Evolutionary conservation across 2,888 invertebrate genomes (phyloP).

Genomic region (Pristionchus arcanus): DNA sequence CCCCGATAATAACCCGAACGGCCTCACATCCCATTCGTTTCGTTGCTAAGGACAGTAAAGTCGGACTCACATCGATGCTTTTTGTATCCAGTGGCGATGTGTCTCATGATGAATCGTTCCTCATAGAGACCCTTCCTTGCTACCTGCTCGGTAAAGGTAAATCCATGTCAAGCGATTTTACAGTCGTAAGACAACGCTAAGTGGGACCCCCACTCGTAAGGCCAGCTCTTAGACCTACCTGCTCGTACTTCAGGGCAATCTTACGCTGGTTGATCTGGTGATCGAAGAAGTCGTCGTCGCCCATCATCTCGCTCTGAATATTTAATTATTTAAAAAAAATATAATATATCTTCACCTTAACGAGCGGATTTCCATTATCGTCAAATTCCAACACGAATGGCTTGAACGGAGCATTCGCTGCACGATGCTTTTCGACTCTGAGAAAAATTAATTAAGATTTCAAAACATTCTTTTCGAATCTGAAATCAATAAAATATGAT

Average conservation of each 20-base stretch:
- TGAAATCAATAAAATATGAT: too few relatives aligned
- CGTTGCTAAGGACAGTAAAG: background rate
- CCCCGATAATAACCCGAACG: too few relatives aligned
- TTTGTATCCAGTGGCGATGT: conserved; percentile 13
- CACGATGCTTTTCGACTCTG: background rate
- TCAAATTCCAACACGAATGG: background rate
- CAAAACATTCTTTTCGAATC: too few relatives aligned
- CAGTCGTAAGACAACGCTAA: too few relatives aligned
- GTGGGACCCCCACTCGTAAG: too few relatives aligned
- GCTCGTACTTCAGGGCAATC: background rate
- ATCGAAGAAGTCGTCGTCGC: conserved; percentile 21
- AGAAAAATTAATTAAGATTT: background rate
- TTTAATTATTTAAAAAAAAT: background rate
- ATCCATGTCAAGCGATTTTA: too few relatives aligned
- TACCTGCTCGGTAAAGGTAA: background rate
- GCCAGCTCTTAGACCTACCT: too few relatives aligned
- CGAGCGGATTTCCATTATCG: background rate
- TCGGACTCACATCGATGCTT: background rate
- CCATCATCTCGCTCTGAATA: conserved; percentile 43
- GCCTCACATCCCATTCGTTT: too few relatives aligned
- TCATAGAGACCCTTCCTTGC: background rate
- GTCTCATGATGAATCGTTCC: conserved; percentile 25
- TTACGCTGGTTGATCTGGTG: background rate
- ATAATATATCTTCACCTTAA: background rate
- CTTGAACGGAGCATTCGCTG: background rate